Evolutionary conservation across 2,888 invertebrate species (phyloP), one percentile per base, ranked within the genome.

Genomic region (Romanomermis culicivorax): DNA sequence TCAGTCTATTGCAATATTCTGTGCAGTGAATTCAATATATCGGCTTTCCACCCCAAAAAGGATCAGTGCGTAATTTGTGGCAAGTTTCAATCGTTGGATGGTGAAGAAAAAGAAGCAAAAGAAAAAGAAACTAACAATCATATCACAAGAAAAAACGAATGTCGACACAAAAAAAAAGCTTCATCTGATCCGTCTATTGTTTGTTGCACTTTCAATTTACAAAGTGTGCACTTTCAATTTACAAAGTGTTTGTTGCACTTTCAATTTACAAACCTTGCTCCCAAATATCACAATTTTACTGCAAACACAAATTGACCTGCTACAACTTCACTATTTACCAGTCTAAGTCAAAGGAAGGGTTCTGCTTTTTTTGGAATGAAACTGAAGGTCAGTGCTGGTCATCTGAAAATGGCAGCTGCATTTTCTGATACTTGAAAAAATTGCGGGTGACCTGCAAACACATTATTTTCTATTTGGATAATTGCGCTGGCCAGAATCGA

Each of bases 131-230:
- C n/a, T n/a, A n/a, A n/a, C n/a, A n/a, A n/a, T n/a, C n/a, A n/a
- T n/a, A n/a, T n/a, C n/a, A n/a, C n/a, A n/a, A n/a, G n/a, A n/a
- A n/a, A n/a, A n/a, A n/a, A n/a, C n/a, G n/a, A n/a, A n/a, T n/a
- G n/a, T n/a, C n/a, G n/a, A n/a, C n/a, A n/a, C n/a, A n/a, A n/a
- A n/a, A n/a, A n/a, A n/a, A n/a, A n/a, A n/a, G n/a, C n/a, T n/a
- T n/a, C n/a, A n/a, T n/a, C n/a, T n/a, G n/a, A n/a, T n/a, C n/a
- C n/a, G n/a, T n/a, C n/a, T n/a, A n/a, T n/a, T n/a, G n/a, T n/a
- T n/a, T n/a, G n/a, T n/a, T 73, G 72, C 25, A 36, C 36, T 4
- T 52, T 45, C 43, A 42, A 52, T 36, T 25, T 52, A 4, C 52
- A 52, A 52, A 45, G 43, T 36, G 52, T 52, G 42, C 23, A n/a